Evolutionary conservation across 2,113 vertebrate genomes (phyloP).

Genomic region (Poecile atricapillus): DNA sequence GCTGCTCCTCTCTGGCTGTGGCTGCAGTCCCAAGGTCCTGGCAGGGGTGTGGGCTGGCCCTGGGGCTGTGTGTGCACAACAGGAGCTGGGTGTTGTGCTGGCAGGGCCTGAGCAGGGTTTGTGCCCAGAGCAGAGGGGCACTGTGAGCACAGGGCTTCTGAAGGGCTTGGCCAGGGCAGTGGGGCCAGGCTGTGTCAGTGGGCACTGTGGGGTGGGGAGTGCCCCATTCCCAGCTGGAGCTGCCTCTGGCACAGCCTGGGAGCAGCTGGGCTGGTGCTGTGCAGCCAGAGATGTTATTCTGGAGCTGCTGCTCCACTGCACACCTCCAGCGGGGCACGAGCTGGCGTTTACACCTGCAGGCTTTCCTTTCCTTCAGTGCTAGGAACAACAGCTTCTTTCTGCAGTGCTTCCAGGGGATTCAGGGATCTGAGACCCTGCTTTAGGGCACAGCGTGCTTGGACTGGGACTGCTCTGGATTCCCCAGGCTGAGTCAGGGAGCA

Average conservation of each 20-base stretch:
- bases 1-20: neutral
- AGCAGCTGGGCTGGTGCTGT: neutral
- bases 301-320: neutral
- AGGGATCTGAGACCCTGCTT: neutral
- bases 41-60: neutral
- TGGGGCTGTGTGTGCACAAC: rapidly evolving
- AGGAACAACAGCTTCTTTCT: neutral
- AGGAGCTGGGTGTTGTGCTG: neutral
- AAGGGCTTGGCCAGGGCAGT: neutral
- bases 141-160: neutral
- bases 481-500: neutral
- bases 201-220: neutral
- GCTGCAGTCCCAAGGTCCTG: neutral
- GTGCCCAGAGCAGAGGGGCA: neutral
- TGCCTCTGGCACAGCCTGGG: rapidly evolving
- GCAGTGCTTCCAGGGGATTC: neutral
- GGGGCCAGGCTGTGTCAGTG: neutral
- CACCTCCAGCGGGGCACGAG: neutral
- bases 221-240: neutral
- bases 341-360: rapidly evolving
- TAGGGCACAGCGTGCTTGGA: neutral
- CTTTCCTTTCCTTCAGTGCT: too few relatives aligned
- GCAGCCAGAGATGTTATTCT: neutral
- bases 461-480: neutral
- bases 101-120: rapidly evolving